These are phyloP conservation scores for Circaetus cinerascens DNA, from an alignment of 2,113 vertebrate species.

Conservation along the genomic window DNA sequence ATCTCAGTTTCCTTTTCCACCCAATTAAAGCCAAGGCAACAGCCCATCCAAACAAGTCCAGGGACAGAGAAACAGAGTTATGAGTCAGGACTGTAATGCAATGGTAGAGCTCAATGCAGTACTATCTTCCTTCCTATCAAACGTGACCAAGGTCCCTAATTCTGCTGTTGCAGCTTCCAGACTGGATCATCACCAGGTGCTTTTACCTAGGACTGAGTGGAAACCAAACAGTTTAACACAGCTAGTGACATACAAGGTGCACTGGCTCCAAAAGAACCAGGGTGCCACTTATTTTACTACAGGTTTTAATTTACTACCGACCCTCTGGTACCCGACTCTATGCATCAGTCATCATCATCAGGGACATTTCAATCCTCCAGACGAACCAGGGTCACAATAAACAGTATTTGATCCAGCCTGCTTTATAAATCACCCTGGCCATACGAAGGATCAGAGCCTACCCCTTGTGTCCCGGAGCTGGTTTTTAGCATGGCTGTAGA, in stretches of 20 bases:
- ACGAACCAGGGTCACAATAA: neutral
- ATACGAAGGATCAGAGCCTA: neutral
- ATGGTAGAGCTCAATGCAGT: neutral
- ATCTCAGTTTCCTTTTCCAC: conserved; percentile 14
- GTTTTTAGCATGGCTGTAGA: neutral
- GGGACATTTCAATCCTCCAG: neutral
- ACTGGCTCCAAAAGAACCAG: neutral
- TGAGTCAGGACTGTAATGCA: neutral
- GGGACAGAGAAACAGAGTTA: neutral
- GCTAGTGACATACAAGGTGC: neutral
- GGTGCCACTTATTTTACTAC: neutral
- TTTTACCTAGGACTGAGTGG: neutral
- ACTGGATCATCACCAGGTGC: neutral
- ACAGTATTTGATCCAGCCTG: neutral
- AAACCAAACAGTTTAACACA: neutral
- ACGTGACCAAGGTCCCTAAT: neutral
- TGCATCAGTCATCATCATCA: neutral
- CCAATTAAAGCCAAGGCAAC: neutral
- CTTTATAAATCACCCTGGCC: neutral
- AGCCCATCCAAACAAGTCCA: neutral
- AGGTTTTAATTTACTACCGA: neutral
- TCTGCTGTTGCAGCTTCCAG: neutral
- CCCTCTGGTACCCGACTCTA: neutral
- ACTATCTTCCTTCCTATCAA: neutral
- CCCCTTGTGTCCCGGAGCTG: neutral